Evolutionary conservation across 2,888 invertebrate genomes (phyloP), one percentile per base, ranked within the genome.

Genomic region (Drosophila cognata): DNA sequence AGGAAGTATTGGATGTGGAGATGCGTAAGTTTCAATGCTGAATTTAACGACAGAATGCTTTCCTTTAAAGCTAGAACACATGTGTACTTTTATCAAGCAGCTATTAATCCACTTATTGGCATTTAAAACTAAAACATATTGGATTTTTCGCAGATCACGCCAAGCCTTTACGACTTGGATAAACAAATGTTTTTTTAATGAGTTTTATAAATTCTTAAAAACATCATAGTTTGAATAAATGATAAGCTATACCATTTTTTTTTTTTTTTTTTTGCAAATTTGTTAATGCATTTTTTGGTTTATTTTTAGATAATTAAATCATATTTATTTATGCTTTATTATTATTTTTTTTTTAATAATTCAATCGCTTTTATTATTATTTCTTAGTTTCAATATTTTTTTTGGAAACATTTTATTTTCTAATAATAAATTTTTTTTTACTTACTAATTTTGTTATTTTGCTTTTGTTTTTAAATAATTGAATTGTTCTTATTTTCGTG

Each of bases 1-100:
- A 67, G 71, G 80, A 78, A 58, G 35, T 31, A 36, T n/a, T 65
- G 55, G 77, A 78, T 52, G 51, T 61, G 36, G 77, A 80, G 51
- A 55, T 80, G 80, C 60, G 77, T 78, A 78, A 78, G 77, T 78
- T 58, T 8, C 13, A 36, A 13, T 28, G 6, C 29, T 16, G 35
- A 31, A 18, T 33, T 25, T 25, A 6, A 33, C 21, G 31, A 31
- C 25, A 31, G 43, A 18, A 25, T 25, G 11, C 6, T 0, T 2
- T 21, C 6, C 28, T 28, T 36, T 1, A 28, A 10, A 18, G 28
- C 25, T 25, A 0, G 5, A 38, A 28, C 13, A 25, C 36, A 10
- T 16, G 11, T 36, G 8, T 16, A 10, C 3, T 10, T 21, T 16
- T 5, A 35, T 33, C 18, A 21, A 18, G 25, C 25, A 25, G 21